phyloP scores from a whole-genome alignment of 2,888 invertebrate species.

The Pristionchus maxplancki region DNA sequence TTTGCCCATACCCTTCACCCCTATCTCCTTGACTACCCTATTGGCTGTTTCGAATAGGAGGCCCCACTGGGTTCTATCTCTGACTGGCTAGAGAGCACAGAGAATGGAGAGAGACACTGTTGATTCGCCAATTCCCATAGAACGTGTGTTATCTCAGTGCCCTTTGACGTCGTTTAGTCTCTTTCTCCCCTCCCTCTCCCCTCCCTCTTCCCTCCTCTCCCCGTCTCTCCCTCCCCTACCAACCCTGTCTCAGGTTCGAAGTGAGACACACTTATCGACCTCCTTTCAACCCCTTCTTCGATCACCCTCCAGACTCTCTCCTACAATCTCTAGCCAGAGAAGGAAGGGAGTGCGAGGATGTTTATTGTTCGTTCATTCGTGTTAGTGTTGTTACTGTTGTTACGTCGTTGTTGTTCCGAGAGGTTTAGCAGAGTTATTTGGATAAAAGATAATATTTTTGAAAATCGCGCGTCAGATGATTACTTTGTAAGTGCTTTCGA shows the following conservation, averaged over 20 bases:
- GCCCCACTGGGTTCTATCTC: too few species aligned
- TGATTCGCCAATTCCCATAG: neutral
- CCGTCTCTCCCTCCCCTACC: too few species aligned
- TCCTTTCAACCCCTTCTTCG: too few species aligned
- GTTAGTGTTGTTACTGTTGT: too few species aligned
- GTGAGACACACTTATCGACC: too few species aligned
- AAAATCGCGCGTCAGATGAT: neutral
- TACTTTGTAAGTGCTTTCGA: neutral
- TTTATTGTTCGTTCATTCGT: too few species aligned
- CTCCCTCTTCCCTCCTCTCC: too few species aligned
- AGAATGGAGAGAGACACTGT: neutral
- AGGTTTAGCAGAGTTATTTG: slow-evolving; percentile 14
- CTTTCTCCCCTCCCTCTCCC: neutral
- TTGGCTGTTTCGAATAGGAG: neutral
- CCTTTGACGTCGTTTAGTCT: slow-evolving; percentile 46
- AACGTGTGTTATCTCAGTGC: neutral
- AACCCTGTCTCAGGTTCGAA: too few species aligned
- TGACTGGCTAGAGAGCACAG: neutral
- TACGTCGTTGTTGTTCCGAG: slow-evolving; percentile 43
- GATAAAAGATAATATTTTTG: neutral
- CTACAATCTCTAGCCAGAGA: too few species aligned
- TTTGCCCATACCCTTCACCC: neutral
- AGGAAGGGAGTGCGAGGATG: too few species aligned
- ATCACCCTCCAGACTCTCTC: too few species aligned
- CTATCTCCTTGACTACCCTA: neutral